Conservation (phyloP, 2,797 vertebrate species). For the Notamacropus eugenii region DNA sequence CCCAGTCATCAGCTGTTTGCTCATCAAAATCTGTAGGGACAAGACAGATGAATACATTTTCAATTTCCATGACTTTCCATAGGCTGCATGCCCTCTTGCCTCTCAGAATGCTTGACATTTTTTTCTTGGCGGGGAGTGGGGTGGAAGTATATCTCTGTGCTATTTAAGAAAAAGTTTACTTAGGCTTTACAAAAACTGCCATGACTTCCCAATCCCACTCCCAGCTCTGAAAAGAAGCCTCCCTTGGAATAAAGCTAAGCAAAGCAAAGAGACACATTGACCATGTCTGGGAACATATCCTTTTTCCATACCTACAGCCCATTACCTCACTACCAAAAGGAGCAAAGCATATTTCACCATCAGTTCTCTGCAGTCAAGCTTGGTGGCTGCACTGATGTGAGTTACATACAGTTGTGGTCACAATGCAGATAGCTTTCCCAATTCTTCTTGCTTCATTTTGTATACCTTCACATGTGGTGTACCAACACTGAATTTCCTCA, state of each 20-base stretch:
- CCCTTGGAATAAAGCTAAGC: neutral
- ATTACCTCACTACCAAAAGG: neutral
- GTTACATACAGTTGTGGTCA: neutral
- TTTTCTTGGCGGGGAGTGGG: neutral
- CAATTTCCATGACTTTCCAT: neutral
- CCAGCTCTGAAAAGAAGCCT: neutral
- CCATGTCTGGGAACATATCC: neutral
- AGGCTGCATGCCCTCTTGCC: neutral
- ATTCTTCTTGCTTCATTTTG: neutral
- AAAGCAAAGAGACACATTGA: neutral
- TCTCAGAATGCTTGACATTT: neutral
- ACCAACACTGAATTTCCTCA: neutral
- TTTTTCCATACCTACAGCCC: neutral
- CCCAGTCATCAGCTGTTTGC: slow-evolving; percentile 97
- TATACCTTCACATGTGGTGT: neutral
- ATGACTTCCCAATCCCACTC: neutral
- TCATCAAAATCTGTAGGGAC: slow-evolving; percentile 94
- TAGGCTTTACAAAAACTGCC: neutral
- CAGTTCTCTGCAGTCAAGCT: neutral
- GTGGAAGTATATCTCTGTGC: neutral
- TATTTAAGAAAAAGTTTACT: neutral
- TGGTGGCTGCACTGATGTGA: neutral
- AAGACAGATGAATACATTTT: slow-evolving; percentile 35
- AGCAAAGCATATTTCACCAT: neutral
- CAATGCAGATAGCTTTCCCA: neutral